Evolutionary conservation across 2,797 vertebrate genomes (phyloP).

Genomic region (Clarias laeviceps): DNA sequence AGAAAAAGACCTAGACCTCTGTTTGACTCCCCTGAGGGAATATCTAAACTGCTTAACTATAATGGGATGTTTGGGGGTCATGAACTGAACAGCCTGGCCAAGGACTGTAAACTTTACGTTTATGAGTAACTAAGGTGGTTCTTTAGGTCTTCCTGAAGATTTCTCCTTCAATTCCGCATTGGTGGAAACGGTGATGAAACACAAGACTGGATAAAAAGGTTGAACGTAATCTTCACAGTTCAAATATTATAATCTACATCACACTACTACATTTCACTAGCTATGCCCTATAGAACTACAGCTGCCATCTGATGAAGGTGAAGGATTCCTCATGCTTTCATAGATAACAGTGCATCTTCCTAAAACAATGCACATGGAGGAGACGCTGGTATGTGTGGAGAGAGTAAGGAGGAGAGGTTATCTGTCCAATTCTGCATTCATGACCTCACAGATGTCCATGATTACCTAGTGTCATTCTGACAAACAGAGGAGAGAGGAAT

Average conservation of each 20-base stretch:
- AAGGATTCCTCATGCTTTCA: neutral
- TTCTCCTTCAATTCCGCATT: neutral
- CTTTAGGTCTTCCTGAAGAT: neutral
- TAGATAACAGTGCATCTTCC: neutral
- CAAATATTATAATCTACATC: neutral
- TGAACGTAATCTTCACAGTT: neutral
- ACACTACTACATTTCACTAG: neutral
- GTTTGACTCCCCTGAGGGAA: slow-evolving; percentile 65
- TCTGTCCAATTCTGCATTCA: neutral
- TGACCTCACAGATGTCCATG: neutral
- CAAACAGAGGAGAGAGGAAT: neutral
- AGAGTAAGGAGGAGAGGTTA: neutral
- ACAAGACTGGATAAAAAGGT: neutral
- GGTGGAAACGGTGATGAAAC: neutral
- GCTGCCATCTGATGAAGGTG: neutral
- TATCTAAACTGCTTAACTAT: slow-evolving; percentile 60
- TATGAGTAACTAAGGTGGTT: neutral
- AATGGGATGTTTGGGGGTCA: slow-evolving; percentile 43
- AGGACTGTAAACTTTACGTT: slow-evolving; percentile 62
- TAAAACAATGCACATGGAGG: neutral
- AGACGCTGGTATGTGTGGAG: neutral
- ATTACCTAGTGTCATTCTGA: neutral
- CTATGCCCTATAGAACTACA: neutral
- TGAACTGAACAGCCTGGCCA: neutral
- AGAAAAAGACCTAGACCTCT: slow-evolving; percentile 65